Evolutionary conservation across 2,888 invertebrate genomes (phyloP).

Genomic region (Eupsilia transversa): DNA sequence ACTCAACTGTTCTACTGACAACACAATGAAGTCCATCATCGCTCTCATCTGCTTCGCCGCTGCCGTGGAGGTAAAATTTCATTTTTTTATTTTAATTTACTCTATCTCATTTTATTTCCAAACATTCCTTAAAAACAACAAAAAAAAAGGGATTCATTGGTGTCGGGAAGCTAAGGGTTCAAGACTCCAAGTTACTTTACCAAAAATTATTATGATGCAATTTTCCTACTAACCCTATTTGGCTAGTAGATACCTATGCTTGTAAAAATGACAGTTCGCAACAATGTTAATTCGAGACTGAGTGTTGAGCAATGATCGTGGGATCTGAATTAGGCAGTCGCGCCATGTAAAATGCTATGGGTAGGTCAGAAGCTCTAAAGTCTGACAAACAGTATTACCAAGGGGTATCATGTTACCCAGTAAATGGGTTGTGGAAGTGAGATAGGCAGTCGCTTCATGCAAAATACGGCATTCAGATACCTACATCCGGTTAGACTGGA

Average conservation of each 20-base stretch:
- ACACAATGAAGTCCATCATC: constrained; percentile 51
- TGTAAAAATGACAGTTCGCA: neutral
- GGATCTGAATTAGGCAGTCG: neutral
- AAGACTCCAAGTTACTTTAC: neutral
- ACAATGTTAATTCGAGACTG: neutral
- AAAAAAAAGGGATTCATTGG: neutral
- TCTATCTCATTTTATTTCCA: neutral
- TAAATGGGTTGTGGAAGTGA: no score
- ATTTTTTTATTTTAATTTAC: neutral
- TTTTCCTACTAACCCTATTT: neutral
- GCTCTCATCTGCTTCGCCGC: constrained; percentile 48
- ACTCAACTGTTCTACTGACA: constrained; percentile 19
- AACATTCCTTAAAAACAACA: no score
- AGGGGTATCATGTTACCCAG: no score
- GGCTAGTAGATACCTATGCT: neutral
- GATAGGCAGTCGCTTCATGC: neutral
- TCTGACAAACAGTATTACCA: no score
- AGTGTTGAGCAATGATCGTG: neutral
- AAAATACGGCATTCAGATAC: neutral
- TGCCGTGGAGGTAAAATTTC: constrained; percentile 46
- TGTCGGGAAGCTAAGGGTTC: neutral
- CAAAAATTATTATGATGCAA: neutral
- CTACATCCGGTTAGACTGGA: neutral
- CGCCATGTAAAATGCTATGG: neutral
- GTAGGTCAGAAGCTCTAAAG: no score